phyloP scores from a whole-genome alignment of 1,140 invertebrate genomes.

The Ruditapes philippinarum region DNA sequence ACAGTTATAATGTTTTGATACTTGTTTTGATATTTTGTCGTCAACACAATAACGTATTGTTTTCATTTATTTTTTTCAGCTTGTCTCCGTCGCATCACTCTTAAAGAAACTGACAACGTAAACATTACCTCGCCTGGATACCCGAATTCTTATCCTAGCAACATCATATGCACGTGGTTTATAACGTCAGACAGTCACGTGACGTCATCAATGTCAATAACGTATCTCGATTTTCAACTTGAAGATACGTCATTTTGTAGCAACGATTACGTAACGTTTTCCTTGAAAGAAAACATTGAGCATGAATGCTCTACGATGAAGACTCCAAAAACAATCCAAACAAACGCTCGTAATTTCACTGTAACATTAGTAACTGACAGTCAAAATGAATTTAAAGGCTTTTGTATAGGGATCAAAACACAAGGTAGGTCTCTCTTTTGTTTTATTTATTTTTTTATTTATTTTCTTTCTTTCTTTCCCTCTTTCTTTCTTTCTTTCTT shows the following conservation, averaged over 20 bases:
- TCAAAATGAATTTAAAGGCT: slow-evolving; percentile 10
- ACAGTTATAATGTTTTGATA: no score
- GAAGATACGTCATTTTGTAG: slow-evolving; percentile 34
- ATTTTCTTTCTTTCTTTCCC: no score
- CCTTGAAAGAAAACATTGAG: not conserved
- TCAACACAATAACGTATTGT: no score
- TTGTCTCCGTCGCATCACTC: not conserved
- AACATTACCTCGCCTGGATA: slow-evolving; percentile 20
- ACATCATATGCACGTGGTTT: slow-evolving; percentile 35
- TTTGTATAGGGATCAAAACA: not conserved
- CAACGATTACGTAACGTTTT: slow-evolving; percentile 24
- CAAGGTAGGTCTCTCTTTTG: slow-evolving; percentile 14
- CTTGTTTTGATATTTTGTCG: no score
- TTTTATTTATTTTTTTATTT: no score
- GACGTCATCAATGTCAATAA: not conserved
- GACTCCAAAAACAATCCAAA: not conserved
- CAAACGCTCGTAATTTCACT: not conserved
- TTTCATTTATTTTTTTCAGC: no score
- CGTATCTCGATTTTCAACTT: slow-evolving; percentile 4
- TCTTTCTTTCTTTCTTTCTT: no score
- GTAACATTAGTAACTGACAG: slow-evolving; percentile 36
- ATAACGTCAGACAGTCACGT: not conserved
- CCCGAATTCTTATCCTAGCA: slow-evolving; percentile 2
- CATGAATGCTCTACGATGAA: slow-evolving; percentile 12
- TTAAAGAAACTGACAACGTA: not conserved